Percentiles rank a stretch among this genome's conserved stretches.
These are phyloP conservation scores for Drosophila sturtevanti DNA, from an alignment of 1,140 invertebrate genomes.

Conservation along the genomic window DNA sequence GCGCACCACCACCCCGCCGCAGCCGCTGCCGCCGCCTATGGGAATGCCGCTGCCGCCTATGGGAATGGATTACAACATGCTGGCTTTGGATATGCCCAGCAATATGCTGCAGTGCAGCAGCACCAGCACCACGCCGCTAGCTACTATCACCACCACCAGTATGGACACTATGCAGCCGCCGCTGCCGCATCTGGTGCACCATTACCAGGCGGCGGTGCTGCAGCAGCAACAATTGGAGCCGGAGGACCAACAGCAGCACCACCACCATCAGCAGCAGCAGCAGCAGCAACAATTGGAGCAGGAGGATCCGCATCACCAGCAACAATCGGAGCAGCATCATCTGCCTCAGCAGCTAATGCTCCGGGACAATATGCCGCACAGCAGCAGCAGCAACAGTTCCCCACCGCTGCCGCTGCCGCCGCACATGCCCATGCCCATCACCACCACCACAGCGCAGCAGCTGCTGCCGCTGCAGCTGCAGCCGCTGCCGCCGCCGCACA, in stretches of 20 bases:
- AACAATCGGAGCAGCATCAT: constrained; percentile 37
- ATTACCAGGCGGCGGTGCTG: constrained; percentile 42
- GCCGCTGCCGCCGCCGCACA: constrained; percentile 79
- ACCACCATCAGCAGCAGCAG: constrained; percentile 21
- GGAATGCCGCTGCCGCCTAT: constrained; percentile 76
- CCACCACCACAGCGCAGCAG: constrained; percentile 55
- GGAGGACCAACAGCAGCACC: constrained; percentile 11
- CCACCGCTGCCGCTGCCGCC: constrained; percentile 53
- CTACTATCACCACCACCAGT: constrained; percentile 75
- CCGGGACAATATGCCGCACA: constrained; percentile 61
- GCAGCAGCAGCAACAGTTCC: constrained; percentile 66
- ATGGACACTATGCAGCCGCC: constrained; percentile 76
- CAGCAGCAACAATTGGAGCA: constrained; percentile 30
- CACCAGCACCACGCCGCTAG: constrained; percentile 72
- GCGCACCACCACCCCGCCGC: constrained; percentile 54
- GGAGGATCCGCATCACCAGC: constrained; percentile 24
- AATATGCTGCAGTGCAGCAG: constrained; percentile 74
- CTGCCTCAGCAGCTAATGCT: constrained; percentile 43
- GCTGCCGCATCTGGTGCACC: constrained; percentile 50
- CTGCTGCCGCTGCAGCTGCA: constrained; percentile 55
- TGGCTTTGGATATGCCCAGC: constrained; percentile 82
- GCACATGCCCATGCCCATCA: constrained; percentile 56
- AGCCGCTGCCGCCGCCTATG: constrained; percentile 74
- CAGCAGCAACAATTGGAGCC: constrained; percentile 35
- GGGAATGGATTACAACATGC: constrained; percentile 81